These are phyloP conservation scores for Gobio occitaniae DNA, from an alignment of 2,797 vertebrate species.

Conservation along the genomic window DNA sequence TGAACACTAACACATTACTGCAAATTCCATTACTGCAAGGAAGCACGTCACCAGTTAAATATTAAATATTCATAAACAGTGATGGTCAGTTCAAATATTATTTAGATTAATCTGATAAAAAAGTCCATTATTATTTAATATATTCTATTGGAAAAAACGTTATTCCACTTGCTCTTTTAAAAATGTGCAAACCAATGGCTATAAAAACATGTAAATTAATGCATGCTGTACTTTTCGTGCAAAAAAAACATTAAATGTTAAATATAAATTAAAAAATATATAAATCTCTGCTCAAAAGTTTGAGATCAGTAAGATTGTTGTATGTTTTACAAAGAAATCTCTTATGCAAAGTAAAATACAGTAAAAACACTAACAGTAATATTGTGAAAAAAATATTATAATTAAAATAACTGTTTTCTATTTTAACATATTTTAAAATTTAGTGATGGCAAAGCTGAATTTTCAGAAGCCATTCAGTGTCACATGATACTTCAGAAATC, in stretches of 20 bases:
- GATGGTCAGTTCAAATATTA: constrained; percentile 8
- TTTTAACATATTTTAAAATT: not conserved
- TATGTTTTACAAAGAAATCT: no score
- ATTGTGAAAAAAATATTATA: not conserved
- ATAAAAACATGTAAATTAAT: not conserved
- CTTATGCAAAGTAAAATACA: no score
- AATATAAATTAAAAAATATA: not conserved
- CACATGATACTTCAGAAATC: not conserved
- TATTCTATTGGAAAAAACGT: not conserved
- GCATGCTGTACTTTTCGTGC: not conserved
- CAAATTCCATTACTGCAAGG: not conserved
- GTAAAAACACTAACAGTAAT: not conserved
- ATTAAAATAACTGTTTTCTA: not conserved
- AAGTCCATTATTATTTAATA: not conserved
- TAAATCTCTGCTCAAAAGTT: not conserved
- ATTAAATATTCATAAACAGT: not conserved
- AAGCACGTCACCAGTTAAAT: not conserved
- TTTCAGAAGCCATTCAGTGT: not conserved
- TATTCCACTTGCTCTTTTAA: not conserved
- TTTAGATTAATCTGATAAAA: not conserved
- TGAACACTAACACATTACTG: not conserved
- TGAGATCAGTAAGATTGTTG: not conserved
- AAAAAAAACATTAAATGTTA: not conserved
- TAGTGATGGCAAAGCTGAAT: not conserved
- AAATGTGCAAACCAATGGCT: not conserved